Base-by-base conservation (phyloP, 2,113 vertebrate species). In the Rutilus rutilus region DNA sequence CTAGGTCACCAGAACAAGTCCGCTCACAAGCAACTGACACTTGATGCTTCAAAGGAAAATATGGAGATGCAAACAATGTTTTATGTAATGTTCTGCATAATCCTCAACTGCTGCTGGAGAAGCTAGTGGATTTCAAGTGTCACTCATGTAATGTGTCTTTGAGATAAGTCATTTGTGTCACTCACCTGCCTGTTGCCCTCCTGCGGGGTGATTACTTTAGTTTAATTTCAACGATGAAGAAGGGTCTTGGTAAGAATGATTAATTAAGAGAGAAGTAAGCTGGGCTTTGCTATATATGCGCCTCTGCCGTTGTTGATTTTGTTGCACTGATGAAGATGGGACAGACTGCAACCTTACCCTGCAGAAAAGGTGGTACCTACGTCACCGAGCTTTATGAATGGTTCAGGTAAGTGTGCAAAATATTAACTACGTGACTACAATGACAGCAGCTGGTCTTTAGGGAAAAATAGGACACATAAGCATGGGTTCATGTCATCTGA, bases 141-240 rank as follows among this genome's bases (percentile, higher is more conserved):
- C 74, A 64, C 23, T 50, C 54, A 52, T 57, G 60, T 47, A 42
- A 52, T 54, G 62, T 64, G 50, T 52, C 54, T 54, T 19, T 65
- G 57, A 74, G 27, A n/a, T 93, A 94, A 96, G 96, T 93, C 69
- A 87, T 92, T 94, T 91, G 77, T 82, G 21, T 30, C 39, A 47
- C 57, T 67, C 54, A 23, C 42, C 76, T 47, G 65, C 17, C 74
- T 78, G 36, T 87, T 62, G 59, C 42, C 80, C 17, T 65, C 65
- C 76, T 21, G 54, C 23, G 54, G 91, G 84, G 21, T 92, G 90
- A 95, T 96, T 94, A 94, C 85, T 91, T 89, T 84, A 88, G 88
- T 76, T 86, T 94, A 92, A 94, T 94, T 94, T 92, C 90, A 91
- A 81, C 92, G 88, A 91, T 94, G 90, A 89, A 86, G 90, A 85